Evolutionary conservation across 2,113 vertebrate species (phyloP).

Genomic region (Dunckerocampus dactyliophorus): DNA sequence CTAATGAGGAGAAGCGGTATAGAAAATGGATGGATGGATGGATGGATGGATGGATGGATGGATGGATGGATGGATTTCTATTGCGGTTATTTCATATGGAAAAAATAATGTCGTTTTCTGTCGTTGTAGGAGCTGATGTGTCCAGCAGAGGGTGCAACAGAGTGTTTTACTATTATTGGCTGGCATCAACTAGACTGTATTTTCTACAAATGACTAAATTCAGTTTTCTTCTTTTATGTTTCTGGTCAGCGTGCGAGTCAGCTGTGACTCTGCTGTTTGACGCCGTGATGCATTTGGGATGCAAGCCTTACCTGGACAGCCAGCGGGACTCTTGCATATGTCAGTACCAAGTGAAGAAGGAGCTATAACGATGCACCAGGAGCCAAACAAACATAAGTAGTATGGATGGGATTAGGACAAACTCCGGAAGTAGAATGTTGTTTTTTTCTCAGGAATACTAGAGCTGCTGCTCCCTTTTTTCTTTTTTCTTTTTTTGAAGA

Average conservation of each 20-base stretch:
- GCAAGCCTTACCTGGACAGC: slow-evolving; percentile 95
- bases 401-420: no score
- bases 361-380: slow-evolving; percentile 73
- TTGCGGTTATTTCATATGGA: no score
- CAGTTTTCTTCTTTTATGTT: not conserved
- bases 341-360: slow-evolving; percentile 81
- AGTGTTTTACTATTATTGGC: not conserved
- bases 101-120: not conserved
- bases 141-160: slow-evolving; percentile 30
- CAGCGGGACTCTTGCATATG: slow-evolving; percentile 89
- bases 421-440: no score
- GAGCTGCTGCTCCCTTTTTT: not conserved
- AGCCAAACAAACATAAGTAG: no score
- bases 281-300: slow-evolving; percentile 90
- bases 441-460: not conserved
- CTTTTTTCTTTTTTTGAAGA: not conserved
- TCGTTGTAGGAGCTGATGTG: not conserved
- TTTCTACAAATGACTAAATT: not conserved
- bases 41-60: no score
- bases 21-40: no score
- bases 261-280: slow-evolving; percentile 89
- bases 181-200: no score
- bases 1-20: no score
- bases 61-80: no score
- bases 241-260: slow-evolving; percentile 84